These are phyloP conservation scores for Mayetiola destructor DNA, from an alignment of 2,888 invertebrate genomes.

Conservation along the genomic window DNA sequence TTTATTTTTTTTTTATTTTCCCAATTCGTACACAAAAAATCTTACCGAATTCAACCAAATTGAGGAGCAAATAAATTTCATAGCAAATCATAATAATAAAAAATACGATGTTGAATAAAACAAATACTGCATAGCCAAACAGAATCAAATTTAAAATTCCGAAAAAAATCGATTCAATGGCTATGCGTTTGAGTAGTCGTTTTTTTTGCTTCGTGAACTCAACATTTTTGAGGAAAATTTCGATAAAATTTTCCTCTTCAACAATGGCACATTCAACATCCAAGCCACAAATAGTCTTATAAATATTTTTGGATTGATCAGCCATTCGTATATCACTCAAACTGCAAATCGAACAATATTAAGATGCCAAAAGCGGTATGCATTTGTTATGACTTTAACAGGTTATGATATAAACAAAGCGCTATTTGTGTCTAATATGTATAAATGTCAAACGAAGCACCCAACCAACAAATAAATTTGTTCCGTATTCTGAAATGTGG, in stretches of 20 bases:
- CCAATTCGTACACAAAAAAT: background rate
- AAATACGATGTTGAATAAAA: too few species aligned
- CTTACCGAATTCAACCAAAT: conserved; percentile 5
- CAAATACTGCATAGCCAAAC: background rate
- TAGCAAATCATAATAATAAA: too few species aligned
- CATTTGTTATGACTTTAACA: too few species aligned
- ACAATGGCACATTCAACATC: background rate
- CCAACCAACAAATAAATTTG: too few species aligned
- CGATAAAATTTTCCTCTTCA: background rate
- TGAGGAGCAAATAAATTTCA: background rate
- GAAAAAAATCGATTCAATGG: background rate
- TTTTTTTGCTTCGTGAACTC: background rate
- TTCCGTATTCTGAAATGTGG: too few species aligned
- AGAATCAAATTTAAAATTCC: background rate
- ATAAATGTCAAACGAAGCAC: too few species aligned
- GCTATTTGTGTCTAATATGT: too few species aligned
- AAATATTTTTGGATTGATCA: background rate
- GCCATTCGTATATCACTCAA: too few species aligned
- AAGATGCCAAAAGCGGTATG: too few species aligned
- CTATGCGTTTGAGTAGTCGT: background rate
- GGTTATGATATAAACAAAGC: too few species aligned
- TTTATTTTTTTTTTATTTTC: background rate
- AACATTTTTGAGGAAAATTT: background rate
- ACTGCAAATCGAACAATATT: too few species aligned
- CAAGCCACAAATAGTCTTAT: conserved; percentile 1